Conservation (phyloP, 2,113 vertebrate species). For the Petroica traversi region DNA sequence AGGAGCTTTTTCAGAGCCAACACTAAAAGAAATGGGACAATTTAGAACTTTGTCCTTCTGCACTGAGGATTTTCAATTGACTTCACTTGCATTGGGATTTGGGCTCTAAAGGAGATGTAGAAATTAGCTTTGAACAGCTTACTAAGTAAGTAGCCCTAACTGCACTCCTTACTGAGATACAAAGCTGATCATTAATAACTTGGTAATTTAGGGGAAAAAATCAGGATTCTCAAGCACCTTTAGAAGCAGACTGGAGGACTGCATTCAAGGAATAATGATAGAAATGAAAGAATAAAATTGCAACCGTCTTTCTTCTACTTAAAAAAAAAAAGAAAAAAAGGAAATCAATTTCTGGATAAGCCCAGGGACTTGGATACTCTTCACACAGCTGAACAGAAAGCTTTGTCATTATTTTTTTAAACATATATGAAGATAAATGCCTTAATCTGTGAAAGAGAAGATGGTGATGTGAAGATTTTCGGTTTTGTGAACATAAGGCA, state of each 20-base stretch:
- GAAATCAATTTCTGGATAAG: conserved; percentile 29
- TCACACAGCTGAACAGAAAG: not conserved
- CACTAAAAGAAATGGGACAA: not conserved
- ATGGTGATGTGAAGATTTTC: not conserved
- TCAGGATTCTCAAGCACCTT: conserved; percentile 32
- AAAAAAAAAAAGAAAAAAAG: not conserved
- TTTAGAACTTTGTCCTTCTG: conserved; percentile 1
- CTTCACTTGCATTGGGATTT: not conserved
- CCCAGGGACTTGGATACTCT: not conserved
- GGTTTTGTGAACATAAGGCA: not conserved
- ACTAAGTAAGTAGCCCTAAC: not conserved
- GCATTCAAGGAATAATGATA: conserved; percentile 40
- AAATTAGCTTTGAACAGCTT: conserved; percentile 16
- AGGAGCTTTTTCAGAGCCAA: not conserved
- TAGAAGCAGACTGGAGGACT: not conserved
- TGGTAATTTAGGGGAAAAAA: not conserved
- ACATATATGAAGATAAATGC: conserved; percentile 5
- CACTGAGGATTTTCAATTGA: not conserved
- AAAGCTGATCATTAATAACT: conserved; percentile 27
- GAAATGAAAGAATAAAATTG: conserved; percentile 32
- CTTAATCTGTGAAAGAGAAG: not conserved
- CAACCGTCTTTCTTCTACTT: not conserved
- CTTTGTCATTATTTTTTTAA: not conserved
- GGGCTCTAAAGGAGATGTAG: not conserved
- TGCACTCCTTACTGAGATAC: not conserved